Percentiles rank a stretch among this genome's conserved stretches.
phyloP scores from a whole-genome alignment of 2,797 vertebrate species.

The Iguana delicatissima region DNA sequence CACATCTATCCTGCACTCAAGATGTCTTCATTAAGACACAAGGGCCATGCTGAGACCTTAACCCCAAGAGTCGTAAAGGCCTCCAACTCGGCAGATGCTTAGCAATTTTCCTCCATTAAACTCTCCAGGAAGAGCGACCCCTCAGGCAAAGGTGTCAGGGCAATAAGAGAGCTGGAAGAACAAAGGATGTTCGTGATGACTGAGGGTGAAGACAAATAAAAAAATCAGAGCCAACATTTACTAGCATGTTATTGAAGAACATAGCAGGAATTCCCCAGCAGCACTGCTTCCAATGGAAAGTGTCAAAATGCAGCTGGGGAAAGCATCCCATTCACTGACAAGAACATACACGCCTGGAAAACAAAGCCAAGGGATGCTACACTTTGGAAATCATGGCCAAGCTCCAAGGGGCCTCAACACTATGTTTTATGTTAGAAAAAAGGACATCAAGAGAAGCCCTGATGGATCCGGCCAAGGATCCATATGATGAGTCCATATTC shows the following conservation, averaged over 20 bases:
- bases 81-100: conserved; percentile 57
- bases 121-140: conserved; percentile 51
- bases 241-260: neutral
- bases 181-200: conserved; percentile 1
- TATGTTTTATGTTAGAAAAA: neutral
- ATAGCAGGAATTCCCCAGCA: neutral
- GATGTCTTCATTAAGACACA: conserved; percentile 57
- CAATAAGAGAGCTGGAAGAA: conserved; percentile 70
- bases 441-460: neutral
- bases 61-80: conserved; percentile 42
- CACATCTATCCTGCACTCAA: neutral
- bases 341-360: neutral
- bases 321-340: fast-evolving
- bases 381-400: neutral
- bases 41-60: conserved; percentile 44
- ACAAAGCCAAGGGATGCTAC: neutral
- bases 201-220: conserved; percentile 28
- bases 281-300: fast-evolving
- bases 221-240: conserved; percentile 12
- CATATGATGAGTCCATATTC: neutral
- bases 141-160: conserved; percentile 33
- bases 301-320: neutral
- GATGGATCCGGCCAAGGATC: neutral
- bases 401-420: too few relatives aligned
- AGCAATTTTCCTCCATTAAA: conserved; percentile 72